Evolutionary conservation across 2,797 vertebrate species (phyloP).

Genomic region (Hyperoplus immaculatus): DNA sequence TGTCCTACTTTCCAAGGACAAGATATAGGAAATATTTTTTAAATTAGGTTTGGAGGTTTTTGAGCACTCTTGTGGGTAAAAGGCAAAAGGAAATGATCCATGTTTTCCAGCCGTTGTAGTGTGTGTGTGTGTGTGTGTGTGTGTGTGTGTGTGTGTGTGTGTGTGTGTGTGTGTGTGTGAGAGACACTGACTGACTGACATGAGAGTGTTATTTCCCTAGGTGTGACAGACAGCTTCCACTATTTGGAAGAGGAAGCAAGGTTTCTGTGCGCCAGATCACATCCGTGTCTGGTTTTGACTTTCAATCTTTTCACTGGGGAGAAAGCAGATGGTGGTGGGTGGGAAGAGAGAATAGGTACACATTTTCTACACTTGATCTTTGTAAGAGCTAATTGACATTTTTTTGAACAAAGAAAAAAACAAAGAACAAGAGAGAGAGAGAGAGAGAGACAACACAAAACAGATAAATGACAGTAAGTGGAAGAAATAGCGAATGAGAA

Average conservation of each 20-base stretch:
- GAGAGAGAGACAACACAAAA: conserved; percentile 45
- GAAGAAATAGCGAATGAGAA: conserved; percentile 49
- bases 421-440: too few species aligned
- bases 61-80: conserved; percentile 36
- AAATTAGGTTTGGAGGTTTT: conserved; percentile 31
- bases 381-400: conserved; percentile 69
- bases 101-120: conserved; percentile 31
- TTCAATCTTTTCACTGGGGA: conserved; percentile 44
- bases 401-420: conserved; percentile 48
- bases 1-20: conserved; percentile 50
- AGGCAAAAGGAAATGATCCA: conserved; percentile 44
- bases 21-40: conserved; percentile 49
- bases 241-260: conserved; percentile 48
- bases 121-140: background rate
- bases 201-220: conserved; percentile 66
- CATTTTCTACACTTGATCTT: conserved; percentile 55
- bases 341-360: conserved; percentile 53
- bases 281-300: conserved; percentile 34
- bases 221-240: conserved; percentile 54
- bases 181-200: conserved; percentile 50
- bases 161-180: conserved; percentile 4
- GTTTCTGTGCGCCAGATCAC: conserved; percentile 50
- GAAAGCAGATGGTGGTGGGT: conserved; percentile 38
- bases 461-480: conserved; percentile 63
- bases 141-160: too few species aligned